Evolutionary conservation across 23 tunicate species (phyloP).

Genomic region (Clavelina lepadiformis): DNA sequence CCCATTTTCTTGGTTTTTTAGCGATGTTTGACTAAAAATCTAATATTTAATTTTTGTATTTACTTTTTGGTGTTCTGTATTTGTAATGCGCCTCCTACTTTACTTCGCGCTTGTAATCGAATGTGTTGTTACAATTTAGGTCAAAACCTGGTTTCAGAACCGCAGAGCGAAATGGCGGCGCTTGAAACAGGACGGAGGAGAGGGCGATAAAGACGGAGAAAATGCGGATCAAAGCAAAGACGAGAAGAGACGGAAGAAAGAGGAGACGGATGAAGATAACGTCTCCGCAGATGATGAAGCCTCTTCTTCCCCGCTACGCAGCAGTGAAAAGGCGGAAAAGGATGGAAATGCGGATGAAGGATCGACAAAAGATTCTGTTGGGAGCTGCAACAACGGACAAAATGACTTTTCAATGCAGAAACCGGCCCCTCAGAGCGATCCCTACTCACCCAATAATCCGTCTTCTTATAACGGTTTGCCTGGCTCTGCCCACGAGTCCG

Average conservation of each 20-base stretch:
- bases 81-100: background rate
- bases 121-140: too few relatives aligned
- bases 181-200: slow-evolving; percentile 70
- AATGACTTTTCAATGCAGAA: background rate
- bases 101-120: too few relatives aligned
- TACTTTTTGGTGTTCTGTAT: background rate
- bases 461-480: too few relatives aligned
- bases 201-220: slow-evolving; percentile 29
- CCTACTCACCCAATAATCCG: too few relatives aligned
- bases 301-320: slow-evolving; percentile 5
- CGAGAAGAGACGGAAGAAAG: slow-evolving; percentile 1
- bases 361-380: background rate
- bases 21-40: too few relatives aligned
- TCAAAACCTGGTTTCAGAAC: slow-evolving; percentile 96
- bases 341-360: slow-evolving; percentile 1
- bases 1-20: too few relatives aligned
- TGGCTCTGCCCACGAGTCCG: too few relatives aligned
- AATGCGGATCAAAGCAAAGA: slow-evolving; percentile 13
- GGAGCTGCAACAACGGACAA: background rate
- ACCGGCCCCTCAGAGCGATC: too few relatives aligned
- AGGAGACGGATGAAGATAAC: slow-evolving; percentile 22
- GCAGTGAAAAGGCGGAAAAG: background rate
- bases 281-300: slow-evolving; percentile 26
- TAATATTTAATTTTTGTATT: too few relatives aligned
- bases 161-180: slow-evolving; percentile 95